Evolutionary conservation across 2,888 invertebrate genomes (phyloP).

Genomic region (Macropis europaea): DNA sequence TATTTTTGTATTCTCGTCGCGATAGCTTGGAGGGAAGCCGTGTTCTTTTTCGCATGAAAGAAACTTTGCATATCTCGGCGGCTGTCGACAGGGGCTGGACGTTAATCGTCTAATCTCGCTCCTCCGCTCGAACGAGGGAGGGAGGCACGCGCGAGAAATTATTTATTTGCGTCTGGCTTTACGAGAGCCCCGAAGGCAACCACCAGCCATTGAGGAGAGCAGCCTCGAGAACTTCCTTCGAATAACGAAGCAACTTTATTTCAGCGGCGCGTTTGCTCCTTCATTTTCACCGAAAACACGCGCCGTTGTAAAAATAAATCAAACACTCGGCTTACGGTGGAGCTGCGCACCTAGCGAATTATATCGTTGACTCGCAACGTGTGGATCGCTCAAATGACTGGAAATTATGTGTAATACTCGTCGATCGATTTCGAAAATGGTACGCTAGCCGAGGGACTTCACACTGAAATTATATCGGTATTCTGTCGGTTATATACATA

Average conservation of each 20-base stretch:
- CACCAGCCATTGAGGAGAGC: constrained; percentile 8
- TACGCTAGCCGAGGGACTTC: no score
- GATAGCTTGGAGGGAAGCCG: constrained; percentile 39
- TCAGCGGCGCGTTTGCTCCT: background rate
- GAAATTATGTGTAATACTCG: no score
- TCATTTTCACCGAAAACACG: constrained; percentile 13
- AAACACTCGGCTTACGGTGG: no score
- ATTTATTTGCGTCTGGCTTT: constrained; percentile 58
- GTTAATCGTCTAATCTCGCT: constrained; percentile 62
- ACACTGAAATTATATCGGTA: no score
- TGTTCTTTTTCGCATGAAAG: constrained; percentile 52
- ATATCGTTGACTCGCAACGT: no score
- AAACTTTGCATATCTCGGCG: constrained; percentile 60
- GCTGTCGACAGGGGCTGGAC: constrained; percentile 51
- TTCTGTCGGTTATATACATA: no score
- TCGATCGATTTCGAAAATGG: no score
- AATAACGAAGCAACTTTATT: constrained; percentile 37
- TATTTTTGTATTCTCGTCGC: constrained; percentile 48
- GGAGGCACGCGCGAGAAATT: constrained; percentile 59
- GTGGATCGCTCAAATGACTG: no score
- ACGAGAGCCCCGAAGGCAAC: constrained; percentile 19
- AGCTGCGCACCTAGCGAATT: no score
- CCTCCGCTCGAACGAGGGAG: constrained; percentile 11
- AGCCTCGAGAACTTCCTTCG: constrained; percentile 14
- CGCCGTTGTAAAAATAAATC: background rate